Evolutionary conservation across 2,888 invertebrate genomes (phyloP).

Genomic region (Loripinus fragilis): DNA sequence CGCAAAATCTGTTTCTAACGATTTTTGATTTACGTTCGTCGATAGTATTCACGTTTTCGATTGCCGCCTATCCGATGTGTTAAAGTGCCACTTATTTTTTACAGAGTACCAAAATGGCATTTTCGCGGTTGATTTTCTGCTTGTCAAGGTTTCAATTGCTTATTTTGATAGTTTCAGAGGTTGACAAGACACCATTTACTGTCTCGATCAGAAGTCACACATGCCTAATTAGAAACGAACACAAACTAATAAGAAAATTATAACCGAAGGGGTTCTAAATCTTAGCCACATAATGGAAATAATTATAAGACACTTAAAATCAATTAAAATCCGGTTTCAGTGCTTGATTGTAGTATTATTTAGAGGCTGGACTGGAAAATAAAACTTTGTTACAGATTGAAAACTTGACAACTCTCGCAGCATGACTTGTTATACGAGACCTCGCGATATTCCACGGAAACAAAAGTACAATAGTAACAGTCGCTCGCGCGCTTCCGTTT

Average conservation of each 20-base stretch:
- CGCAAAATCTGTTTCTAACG: too few species aligned
- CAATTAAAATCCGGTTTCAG: constrained; percentile 8
- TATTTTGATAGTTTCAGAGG: neutral
- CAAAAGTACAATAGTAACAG: neutral
- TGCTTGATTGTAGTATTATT: neutral
- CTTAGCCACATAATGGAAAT: constrained; percentile 3
- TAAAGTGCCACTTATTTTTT: too few species aligned
- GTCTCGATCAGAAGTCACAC: neutral
- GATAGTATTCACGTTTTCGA: too few species aligned
- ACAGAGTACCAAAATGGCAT: too few species aligned
- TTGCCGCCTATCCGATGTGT: too few species aligned
- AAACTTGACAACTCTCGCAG: constrained; percentile 11
- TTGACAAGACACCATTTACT: neutral
- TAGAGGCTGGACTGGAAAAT: constrained; percentile 5
- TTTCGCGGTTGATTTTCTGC: too few species aligned
- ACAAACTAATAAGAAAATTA: constrained; percentile 20
- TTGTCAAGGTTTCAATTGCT: too few species aligned
- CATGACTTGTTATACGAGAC: constrained; percentile 11
- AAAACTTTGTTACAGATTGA: neutral
- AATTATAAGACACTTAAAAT: constrained; percentile 5
- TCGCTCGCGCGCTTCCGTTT: constrained; percentile 19
- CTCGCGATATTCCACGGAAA: neutral
- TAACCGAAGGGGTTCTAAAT: constrained; percentile 19
- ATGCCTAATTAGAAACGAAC: constrained; percentile 4
- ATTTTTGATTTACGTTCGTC: too few species aligned